phyloP scores from a whole-genome alignment of 2,797 vertebrate genomes.

The Sebastes trivittatus region DNA sequence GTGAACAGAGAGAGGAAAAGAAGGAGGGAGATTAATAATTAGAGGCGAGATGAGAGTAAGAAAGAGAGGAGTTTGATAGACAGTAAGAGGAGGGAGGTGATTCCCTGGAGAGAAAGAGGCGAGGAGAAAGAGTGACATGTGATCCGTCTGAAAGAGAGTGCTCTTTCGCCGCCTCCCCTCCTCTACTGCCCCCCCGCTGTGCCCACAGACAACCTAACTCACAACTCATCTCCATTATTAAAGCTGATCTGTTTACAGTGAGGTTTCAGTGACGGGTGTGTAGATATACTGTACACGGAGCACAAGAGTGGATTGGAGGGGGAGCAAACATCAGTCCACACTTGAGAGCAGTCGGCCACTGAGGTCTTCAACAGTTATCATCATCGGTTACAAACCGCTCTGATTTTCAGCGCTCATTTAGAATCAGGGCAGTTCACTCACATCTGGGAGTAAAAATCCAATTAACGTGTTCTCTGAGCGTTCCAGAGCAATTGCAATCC shows the following conservation, averaged over 20 bases:
- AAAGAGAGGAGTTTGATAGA: conserved; percentile 24
- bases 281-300: neutral
- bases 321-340: neutral
- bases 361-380: conserved; percentile 38
- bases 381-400: conserved; percentile 14
- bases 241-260: neutral
- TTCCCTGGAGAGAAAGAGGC: conserved; percentile 14
- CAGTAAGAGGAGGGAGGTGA: conserved; percentile 3
- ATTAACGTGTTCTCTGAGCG: conserved; percentile 3
- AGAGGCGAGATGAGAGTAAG: neutral
- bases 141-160: conserved; percentile 5
- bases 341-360: neutral
- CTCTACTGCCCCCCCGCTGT: neutral
- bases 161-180: conserved; percentile 2
- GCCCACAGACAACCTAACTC: neutral
- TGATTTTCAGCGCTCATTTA: conserved; percentile 10
- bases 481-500: neutral
- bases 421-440: neutral
- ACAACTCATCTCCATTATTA: neutral
- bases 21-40: neutral
- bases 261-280: conserved; percentile 1
- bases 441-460: conserved; percentile 31
- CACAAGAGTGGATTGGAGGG: neutral
- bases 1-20: neutral
- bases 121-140: conserved; percentile 23